Evolutionary conservation across 2,888 invertebrate species (phyloP), one percentile per base, ranked within the genome.

Genomic region (Lacanobia wlatinum): DNA sequence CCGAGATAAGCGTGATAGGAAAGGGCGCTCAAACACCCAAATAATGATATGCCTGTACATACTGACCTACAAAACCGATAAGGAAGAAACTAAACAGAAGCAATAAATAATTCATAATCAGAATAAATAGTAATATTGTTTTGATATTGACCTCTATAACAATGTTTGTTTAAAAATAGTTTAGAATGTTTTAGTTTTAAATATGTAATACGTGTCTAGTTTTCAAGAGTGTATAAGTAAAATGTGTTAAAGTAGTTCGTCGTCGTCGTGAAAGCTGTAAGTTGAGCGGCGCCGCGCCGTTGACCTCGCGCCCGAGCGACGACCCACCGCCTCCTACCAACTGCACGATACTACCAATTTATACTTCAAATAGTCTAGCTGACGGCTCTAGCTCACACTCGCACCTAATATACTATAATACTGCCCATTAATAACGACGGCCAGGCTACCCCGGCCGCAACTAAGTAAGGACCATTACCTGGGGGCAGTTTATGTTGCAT

Each of bases 271-370:
- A 92, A 92, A 93, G 93, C 89, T 86, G 84, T 80, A 84, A 84
- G 84, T 82, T 82, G 79, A 62, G 73, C 80, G 84, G 88, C 89
- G 90, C 86, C 90, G 91, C 94, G 94, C 89, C 94, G 94, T 82
- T 95, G 95, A 95, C 95, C 95, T 93, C 93, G 84, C 86, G 84
- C 73, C 75, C 94, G 95, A 92, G 84, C 95, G 94, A 93, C 95
- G 95, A 95, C 95, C 95, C 90, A 91, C 75, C 84, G 85, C 82
- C 78, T 73, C 85, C 86, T 87, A 84, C 87, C 86, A 85, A 59
- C 59, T 78, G 82, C 77, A 77, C 83, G 48, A 85, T 83, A 84
- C 71, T 70, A 84, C 85, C 84, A 86, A 81, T 82, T 87, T 77
- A 84, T 83, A 80, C 84, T 82, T 77, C 81, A 85, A 86, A 87